Base-by-base conservation (phyloP, 2,113 vertebrate species). In the Odontophorus gujanensis region DNA sequence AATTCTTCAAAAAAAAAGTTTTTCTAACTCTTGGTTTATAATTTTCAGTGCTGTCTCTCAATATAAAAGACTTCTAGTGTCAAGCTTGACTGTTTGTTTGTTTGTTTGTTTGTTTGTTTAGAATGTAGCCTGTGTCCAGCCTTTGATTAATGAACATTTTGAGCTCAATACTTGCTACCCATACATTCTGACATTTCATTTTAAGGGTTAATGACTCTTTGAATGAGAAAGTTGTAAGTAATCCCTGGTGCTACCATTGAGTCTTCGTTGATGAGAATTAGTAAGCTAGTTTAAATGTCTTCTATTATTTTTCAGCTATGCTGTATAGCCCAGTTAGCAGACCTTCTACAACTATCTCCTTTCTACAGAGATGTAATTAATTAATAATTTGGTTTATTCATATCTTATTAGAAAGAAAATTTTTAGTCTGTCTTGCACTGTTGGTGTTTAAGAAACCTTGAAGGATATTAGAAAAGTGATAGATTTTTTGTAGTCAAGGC, bases 361-460 rank as follows among this genome's bases (percentile, higher is more conserved):
- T 81, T 74, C 81, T 87, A 68, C 47, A 43, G 65, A 76, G 58
- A 48, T 22, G 42, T 89, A 93, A 89, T 81, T 90, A 94, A 84
- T 81, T 30, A 87, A 72, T 68, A 21, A n/a, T 50, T 38, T 85
- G 12, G 34, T 79, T 95, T 90, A 89, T 96, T 94, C 48, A 76
- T 93, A 26, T 25, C 11, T 30, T 61, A 79, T 73, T 87, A 89
- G 30, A 72, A 67, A 75, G 17, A 72, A 88, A 86, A 86, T 18
- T 89, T 96, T 68, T 76, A 87, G 53, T 26, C 66, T 58, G 16
- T 84, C 30, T 85, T 79, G 30, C 30, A 58, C 6, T 51, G 57
- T 87, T 84, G 68, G 36, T 58, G 30, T 14, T 92, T 81, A 84
- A 78, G 65, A 86, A 77, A 53, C 88, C 57, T 68, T 58, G 38